A percentile compares a stretch with the other conserved stretches of the same genome.
phyloP scores from a whole-genome alignment of 2,888 invertebrate genomes.

The Odontomyia ornata region DNA sequence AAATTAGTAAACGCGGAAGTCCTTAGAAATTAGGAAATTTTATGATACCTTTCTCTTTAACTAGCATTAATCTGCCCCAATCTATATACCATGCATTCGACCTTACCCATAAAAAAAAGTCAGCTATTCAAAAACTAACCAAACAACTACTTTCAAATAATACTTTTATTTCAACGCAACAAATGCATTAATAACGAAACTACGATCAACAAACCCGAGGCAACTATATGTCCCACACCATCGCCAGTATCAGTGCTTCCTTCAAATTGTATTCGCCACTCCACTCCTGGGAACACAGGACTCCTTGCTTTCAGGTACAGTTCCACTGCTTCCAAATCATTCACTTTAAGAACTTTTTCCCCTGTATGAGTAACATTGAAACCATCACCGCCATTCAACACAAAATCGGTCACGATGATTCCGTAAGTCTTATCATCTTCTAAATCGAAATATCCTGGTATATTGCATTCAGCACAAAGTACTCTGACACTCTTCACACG shows the following conservation, averaged over 20 bases:
- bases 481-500: conserved; percentile 73
- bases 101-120: no score
- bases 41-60: no score
- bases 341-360: conserved; percentile 61
- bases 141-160: conserved; percentile 10
- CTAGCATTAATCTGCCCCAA: no score
- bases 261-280: conserved; percentile 68
- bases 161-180: conserved; percentile 28
- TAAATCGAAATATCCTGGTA: conserved; percentile 70
- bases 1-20: no score
- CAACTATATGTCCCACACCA: conserved; percentile 8
- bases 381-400: conserved; percentile 81
- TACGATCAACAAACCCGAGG: conserved; percentile 31
- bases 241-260: neutral
- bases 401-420: conserved; percentile 73
- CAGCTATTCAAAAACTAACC: no score
- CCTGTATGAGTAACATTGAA: conserved; percentile 53
- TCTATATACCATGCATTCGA: no score
- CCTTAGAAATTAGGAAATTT: no score
- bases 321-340: conserved; percentile 67
- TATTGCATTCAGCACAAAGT: conserved; percentile 74
- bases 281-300: conserved; percentile 72
- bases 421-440: conserved; percentile 69
- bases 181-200: conserved; percentile 17
- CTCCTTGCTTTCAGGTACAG: conserved; percentile 70